Percentiles rank a stretch among this genome's conserved stretches.
Evolutionary conservation across 2,888 invertebrate genomes (phyloP).

Genomic region (Halocaridina rubra): DNA sequence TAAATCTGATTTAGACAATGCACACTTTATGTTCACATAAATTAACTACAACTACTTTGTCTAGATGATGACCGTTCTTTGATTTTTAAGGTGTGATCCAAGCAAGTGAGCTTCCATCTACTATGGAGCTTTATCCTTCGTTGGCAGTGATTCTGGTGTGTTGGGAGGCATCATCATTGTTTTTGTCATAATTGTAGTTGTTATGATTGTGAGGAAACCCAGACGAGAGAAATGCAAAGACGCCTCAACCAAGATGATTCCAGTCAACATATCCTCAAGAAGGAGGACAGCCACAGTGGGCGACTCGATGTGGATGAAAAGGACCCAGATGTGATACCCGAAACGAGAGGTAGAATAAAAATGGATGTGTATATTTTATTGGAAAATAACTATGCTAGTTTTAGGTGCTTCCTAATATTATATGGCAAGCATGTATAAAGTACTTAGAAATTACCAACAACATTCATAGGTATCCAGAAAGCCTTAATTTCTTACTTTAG

Average conservation of each 20-base stretch:
- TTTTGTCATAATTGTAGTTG: constrained; percentile 55
- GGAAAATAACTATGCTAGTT: too few relatives aligned
- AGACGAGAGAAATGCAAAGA: constrained; percentile 34
- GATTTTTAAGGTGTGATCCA: constrained; percentile 37
- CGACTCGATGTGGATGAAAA: constrained; percentile 60
- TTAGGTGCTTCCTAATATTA: too few relatives aligned
- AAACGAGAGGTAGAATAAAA: constrained; percentile 62
- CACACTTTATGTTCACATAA: too few relatives aligned
- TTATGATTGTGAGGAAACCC: constrained; percentile 50
- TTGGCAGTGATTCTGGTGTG: constrained; percentile 60
- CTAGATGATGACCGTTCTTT: too few relatives aligned
- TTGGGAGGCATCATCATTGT: constrained; percentile 60
- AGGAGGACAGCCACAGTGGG: constrained; percentile 60
- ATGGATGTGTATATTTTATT: too few relatives aligned
- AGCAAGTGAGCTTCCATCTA: constrained; percentile 62
- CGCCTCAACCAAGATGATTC: constrained; percentile 58
- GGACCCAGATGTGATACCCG: constrained; percentile 63
- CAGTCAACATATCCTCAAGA: constrained; percentile 60
- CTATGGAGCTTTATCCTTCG: constrained; percentile 63
- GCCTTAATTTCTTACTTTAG: too few relatives aligned
- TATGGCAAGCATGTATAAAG: too few relatives aligned
- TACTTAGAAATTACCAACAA: too few relatives aligned
- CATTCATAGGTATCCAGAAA: too few relatives aligned
- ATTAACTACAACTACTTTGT: too few relatives aligned
- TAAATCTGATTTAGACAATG: too few relatives aligned